phyloP scores from a whole-genome alignment of 2,888 invertebrate species.

The Epistrophe grossulariae region DNA sequence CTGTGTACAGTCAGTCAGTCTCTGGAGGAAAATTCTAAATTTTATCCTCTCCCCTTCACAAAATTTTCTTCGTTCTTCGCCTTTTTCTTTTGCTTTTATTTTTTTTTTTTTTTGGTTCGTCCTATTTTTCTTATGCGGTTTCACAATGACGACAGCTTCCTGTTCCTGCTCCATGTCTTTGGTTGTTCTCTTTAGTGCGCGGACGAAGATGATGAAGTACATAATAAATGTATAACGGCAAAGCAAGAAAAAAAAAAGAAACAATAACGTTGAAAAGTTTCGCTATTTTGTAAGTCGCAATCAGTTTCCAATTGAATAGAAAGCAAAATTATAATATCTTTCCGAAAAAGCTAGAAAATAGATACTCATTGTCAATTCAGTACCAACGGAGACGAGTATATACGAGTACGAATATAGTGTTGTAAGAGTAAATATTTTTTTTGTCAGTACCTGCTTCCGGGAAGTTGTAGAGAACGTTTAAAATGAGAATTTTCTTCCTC shows the following conservation, averaged over 20 bases:
- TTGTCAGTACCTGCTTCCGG: not conserved
- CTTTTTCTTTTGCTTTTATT: slow-evolving; percentile 19
- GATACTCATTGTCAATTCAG: slow-evolving; percentile 7
- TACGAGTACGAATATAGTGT: not conserved
- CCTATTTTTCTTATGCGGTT: slow-evolving; percentile 54
- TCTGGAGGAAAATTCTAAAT: slow-evolving; percentile 55
- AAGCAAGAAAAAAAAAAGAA: slow-evolving; percentile 36
- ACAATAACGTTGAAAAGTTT: slow-evolving; percentile 66
- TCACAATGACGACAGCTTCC: slow-evolving; percentile 69
- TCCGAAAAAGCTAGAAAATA: slow-evolving; percentile 43
- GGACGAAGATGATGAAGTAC: slow-evolving; percentile 62
- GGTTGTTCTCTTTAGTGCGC: slow-evolving; percentile 45
- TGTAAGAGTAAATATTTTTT: slow-evolving; percentile 35
- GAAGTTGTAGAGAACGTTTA: slow-evolving; percentile 2
- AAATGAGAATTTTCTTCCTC: not conserved
- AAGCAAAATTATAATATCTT: slow-evolving; percentile 73
- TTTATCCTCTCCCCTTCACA: not conserved
- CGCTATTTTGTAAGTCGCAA: slow-evolving; percentile 71
- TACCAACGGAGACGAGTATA: too few relatives aligned
- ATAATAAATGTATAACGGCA: slow-evolving; percentile 64
- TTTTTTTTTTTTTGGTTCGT: slow-evolving; percentile 30
- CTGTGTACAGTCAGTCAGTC: slow-evolving; percentile 45
- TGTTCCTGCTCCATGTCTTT: slow-evolving; percentile 68
- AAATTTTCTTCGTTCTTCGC: not conserved
- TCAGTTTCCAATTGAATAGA: slow-evolving; percentile 76